Conservation (phyloP, 2,113 vertebrate species). For the Fregata magnificens region DNA sequence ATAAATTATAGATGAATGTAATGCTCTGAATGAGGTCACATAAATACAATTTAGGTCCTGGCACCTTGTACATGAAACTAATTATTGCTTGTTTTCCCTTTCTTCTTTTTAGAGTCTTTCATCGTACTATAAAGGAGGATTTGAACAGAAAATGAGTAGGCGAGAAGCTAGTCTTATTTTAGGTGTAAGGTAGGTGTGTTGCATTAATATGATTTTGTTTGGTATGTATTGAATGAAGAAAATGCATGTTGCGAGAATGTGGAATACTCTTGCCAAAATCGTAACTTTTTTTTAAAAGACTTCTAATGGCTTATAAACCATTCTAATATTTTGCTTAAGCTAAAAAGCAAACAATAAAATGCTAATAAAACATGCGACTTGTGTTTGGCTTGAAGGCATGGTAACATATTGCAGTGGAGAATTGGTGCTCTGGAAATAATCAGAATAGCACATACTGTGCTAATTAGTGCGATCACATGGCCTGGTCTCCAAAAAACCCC, state of each 20-base stretch:
- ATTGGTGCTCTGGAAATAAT: background rate
- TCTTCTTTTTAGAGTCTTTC: constrained; percentile 78
- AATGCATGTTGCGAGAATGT: background rate
- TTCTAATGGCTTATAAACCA: background rate
- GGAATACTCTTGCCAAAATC: background rate
- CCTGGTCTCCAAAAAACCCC: background rate
- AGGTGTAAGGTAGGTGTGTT: constrained; percentile 86
- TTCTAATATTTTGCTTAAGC: background rate
- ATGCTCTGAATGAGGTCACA: background rate
- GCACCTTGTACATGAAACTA: constrained; percentile 28
- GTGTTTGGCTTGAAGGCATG: constrained; percentile 1
- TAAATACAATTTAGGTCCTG: constrained; percentile 15
- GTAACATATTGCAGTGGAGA: background rate
- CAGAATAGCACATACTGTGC: background rate
- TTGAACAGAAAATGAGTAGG: constrained; percentile 93
- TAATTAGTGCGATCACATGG: background rate
- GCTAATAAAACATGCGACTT: background rate
- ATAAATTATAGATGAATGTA: constrained; percentile 10
- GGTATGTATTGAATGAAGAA: background rate
- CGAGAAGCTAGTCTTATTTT: constrained; percentile 93
- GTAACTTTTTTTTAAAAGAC: background rate
- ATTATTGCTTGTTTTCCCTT: constrained; percentile 46
- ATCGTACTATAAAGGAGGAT: constrained; percentile 93
- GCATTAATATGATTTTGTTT: constrained; percentile 23
- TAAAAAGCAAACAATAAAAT: background rate